Conservation (phyloP, 2,888 invertebrate species). For the Flexamia atlantica region DNA sequence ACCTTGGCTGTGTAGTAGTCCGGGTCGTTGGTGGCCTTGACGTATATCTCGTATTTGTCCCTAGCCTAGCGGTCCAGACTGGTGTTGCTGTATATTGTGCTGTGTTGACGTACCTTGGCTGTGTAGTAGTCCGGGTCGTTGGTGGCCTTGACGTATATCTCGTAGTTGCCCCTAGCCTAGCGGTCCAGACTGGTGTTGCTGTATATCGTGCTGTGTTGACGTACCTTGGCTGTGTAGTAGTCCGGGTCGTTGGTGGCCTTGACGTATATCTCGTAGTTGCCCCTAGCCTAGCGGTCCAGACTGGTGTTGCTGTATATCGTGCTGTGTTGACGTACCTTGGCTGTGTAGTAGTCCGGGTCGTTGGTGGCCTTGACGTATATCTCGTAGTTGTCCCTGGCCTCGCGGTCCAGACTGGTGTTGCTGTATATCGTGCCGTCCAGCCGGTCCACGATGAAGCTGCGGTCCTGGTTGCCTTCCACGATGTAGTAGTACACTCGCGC, state of each 20-base stretch:
- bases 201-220: slow-evolving; percentile 87
- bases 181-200: slow-evolving; percentile 90
- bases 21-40: slow-evolving; percentile 91
- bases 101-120: slow-evolving; percentile 77
- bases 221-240: slow-evolving; percentile 78
- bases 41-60: slow-evolving; percentile 85
- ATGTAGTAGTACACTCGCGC: slow-evolving; percentile 92
- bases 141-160: slow-evolving; percentile 88
- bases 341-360: slow-evolving; percentile 85
- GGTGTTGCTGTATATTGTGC: slow-evolving; percentile 87
- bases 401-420: slow-evolving; percentile 89
- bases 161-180: slow-evolving; percentile 86
- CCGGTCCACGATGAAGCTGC: slow-evolving; percentile 87
- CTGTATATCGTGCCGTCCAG: slow-evolving; percentile 89
- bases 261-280: slow-evolving; percentile 86
- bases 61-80: slow-evolving; percentile 90
- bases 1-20: slow-evolving; percentile 80
- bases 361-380: slow-evolving; percentile 91
- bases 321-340: slow-evolving; percentile 79
- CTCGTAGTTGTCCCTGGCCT: slow-evolving; percentile 84
- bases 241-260: slow-evolving; percentile 92
- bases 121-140: slow-evolving; percentile 88
- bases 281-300: slow-evolving; percentile 89
- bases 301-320: slow-evolving; percentile 87
- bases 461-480: slow-evolving; percentile 85